A percentile compares a stretch with the other conserved stretches of the same genome.
phyloP scores from a whole-genome alignment of 2,113 vertebrate species.

The Colius striatus region DNA sequence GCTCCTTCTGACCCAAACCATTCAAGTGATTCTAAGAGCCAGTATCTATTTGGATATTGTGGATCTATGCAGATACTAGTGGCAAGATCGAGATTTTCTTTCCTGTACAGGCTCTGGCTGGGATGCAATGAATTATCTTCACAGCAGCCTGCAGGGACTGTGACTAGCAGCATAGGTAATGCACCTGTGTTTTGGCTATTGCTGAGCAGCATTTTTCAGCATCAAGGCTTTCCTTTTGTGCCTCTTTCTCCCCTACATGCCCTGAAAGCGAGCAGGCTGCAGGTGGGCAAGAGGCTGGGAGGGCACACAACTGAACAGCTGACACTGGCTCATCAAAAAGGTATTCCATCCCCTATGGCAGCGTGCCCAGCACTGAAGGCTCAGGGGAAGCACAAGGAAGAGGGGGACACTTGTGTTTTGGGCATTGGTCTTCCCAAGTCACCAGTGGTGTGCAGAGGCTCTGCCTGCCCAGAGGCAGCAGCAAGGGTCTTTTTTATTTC shows the following conservation, averaged over 20 bases:
- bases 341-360: not conserved
- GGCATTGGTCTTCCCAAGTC: not conserved
- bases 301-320: not conserved
- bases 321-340: not conserved
- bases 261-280: not conserved
- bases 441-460: rapidly evolving
- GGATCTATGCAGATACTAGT: not conserved
- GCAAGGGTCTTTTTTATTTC: too few relatives aligned
- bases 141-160: not conserved
- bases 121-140: not conserved
- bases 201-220: not conserved
- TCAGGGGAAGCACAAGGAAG: not conserved
- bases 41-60: not conserved
- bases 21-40: not conserved
- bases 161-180: not conserved
- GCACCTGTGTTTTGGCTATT: not conserved
- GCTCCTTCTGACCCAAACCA: not conserved
- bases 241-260: not conserved
- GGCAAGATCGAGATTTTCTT: not conserved
- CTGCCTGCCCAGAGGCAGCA: not conserved
- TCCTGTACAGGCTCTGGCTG: not conserved
- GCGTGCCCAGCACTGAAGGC: not conserved
- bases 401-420: rapidly evolving
- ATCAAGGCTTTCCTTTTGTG: not conserved
- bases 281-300: too few relatives aligned